Conservation (phyloP, 2,888 invertebrate genomes). For the Melikaiella ostensackeni region DNA sequence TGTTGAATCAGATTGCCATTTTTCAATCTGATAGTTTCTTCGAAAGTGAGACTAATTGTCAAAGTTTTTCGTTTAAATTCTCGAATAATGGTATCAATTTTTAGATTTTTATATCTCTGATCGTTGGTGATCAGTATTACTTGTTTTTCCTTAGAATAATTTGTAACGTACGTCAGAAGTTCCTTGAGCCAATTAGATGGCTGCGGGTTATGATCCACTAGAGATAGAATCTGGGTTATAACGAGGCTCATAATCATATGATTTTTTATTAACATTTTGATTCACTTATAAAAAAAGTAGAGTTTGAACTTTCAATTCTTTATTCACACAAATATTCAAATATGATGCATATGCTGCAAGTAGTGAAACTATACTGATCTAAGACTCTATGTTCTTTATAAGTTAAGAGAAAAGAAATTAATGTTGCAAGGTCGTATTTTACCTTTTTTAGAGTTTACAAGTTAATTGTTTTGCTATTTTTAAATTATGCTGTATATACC, state of each 20-base stretch:
- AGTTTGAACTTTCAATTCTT: too few species aligned
- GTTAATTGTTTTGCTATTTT: too few species aligned
- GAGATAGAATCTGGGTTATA: neutral
- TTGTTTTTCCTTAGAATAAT: neutral
- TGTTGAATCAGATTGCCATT: neutral
- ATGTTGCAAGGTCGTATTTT: too few species aligned
- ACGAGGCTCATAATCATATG: neutral
- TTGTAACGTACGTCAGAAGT: neutral
- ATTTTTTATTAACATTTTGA: neutral
- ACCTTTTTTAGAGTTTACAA: too few species aligned
- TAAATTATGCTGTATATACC: too few species aligned
- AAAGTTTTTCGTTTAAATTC: neutral
- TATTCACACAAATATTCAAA: too few species aligned
- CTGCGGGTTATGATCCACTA: neutral
- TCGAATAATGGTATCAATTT: neutral
- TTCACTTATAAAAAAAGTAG: neutral
- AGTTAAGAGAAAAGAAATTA: too few species aligned
- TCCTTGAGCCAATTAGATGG: neutral
- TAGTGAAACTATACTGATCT: too few species aligned
- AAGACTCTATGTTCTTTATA: too few species aligned
- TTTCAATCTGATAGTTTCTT: neutral
- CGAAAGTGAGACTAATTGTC: neutral
- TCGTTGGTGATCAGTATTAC: neutral
- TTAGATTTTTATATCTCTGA: neutral
- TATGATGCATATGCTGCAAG: too few species aligned